phyloP scores from a whole-genome alignment of 2,797 vertebrate species.

The Mormyrus proboscirostris region DNA sequence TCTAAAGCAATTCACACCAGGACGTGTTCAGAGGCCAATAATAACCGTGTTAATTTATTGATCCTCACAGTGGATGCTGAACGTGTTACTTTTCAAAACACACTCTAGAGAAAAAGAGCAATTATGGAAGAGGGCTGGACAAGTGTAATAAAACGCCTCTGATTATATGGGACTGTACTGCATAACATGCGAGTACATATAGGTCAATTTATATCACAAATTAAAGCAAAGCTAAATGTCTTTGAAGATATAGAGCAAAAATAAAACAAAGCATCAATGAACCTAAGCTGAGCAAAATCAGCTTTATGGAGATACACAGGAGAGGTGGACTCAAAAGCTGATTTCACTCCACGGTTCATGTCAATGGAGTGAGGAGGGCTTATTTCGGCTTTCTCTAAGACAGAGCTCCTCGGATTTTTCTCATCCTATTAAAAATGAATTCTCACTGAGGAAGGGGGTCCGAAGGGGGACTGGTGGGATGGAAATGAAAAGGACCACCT shows the following conservation, averaged over 20 bases:
- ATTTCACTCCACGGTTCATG: neutral
- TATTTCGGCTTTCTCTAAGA: slow-evolving; percentile 3
- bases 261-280: neutral
- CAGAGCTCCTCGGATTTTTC: slow-evolving; percentile 1
- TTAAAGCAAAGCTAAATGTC: neutral
- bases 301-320: neutral
- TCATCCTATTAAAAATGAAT: slow-evolving; percentile 38
- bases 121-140: neutral
- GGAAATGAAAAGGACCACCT: slow-evolving; percentile 34
- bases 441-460: slow-evolving; percentile 17
- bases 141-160: neutral
- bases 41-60: slow-evolving; percentile 6
- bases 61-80: neutral
- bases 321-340: neutral
- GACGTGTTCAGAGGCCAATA: slow-evolving; percentile 4
- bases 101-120: neutral
- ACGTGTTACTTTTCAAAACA: slow-evolving; percentile 4
- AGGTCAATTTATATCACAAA: neutral
- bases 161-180: neutral
- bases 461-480: neutral
- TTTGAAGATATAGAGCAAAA: neutral
- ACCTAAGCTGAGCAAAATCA: neutral
- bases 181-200: neutral
- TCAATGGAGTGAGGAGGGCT: neutral
- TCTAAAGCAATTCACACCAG: neutral